phyloP scores from a whole-genome alignment of 2,113 vertebrate genomes.

The Bos javanicus region DNA sequence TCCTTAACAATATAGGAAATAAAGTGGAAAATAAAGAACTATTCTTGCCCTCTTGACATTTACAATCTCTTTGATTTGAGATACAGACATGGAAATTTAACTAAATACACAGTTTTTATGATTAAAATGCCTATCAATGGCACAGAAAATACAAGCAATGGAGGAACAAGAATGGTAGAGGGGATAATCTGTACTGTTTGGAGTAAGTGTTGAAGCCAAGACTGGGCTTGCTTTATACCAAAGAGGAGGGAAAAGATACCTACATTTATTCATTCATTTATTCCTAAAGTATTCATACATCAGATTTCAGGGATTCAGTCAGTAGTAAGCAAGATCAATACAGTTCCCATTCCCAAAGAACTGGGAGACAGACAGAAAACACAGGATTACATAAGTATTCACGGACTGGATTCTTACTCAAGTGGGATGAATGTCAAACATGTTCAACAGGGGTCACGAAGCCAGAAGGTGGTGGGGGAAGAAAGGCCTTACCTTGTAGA shows the following conservation, averaged over 20 bases:
- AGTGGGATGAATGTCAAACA: neutral
- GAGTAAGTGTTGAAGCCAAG: neutral
- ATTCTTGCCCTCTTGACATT: neutral
- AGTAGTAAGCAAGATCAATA: neutral
- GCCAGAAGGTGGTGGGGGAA: neutral
- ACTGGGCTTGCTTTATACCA: neutral
- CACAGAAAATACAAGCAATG: neutral
- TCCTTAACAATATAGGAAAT: neutral
- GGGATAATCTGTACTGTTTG: neutral
- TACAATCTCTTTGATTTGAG: neutral
- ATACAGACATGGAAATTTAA: neutral
- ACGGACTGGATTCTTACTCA: neutral
- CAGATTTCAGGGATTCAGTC: neutral
- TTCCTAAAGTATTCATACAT: neutral
- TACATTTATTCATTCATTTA: neutral
- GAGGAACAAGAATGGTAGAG: neutral
- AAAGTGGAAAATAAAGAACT: neutral
- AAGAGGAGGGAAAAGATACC: neutral
- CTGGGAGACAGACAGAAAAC: neutral
- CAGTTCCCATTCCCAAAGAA: neutral
- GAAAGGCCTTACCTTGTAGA: conserved; percentile 63
- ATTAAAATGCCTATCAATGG: neutral
- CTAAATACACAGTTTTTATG: neutral
- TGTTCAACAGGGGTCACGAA: neutral
- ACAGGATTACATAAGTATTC: neutral